A percentile compares a stretch with the other conserved stretches of the same genome.
Evolutionary conservation across 2,888 invertebrate species (phyloP).

Genomic region (Nephrotoma guestfalica): DNA sequence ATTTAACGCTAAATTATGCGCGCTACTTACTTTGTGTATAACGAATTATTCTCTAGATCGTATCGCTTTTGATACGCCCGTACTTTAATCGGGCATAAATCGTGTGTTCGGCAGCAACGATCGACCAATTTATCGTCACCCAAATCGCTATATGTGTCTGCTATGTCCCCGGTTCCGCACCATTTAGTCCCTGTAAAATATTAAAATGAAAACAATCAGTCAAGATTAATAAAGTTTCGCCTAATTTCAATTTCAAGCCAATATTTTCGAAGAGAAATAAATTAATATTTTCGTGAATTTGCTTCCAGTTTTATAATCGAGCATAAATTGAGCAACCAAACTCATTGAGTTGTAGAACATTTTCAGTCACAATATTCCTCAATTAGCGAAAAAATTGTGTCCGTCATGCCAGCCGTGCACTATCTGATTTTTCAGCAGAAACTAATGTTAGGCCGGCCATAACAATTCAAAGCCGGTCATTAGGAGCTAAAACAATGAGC

Average conservation of each 20-base stretch:
- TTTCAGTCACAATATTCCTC: too few relatives aligned
- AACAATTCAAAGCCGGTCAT: too few relatives aligned
- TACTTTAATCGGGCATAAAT: slow-evolving; percentile 75
- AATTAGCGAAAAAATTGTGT: too few relatives aligned
- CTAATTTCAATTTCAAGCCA: too few relatives aligned
- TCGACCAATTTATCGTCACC: slow-evolving; percentile 58
- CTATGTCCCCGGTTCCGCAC: slow-evolving; percentile 86
- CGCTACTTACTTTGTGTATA: slow-evolving; percentile 59
- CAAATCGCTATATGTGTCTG: slow-evolving; percentile 67
- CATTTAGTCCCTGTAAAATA: slow-evolving; percentile 61
- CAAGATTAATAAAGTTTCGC: too few relatives aligned
- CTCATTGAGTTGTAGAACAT: not conserved
- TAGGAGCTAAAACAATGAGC: too few relatives aligned
- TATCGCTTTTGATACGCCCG: slow-evolving; percentile 43
- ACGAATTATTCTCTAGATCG: slow-evolving; percentile 67
- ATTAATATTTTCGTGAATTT: not conserved
- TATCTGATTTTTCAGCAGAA: too few relatives aligned
- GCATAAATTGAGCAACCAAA: too few relatives aligned
- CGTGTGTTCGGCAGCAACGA: slow-evolving; percentile 79
- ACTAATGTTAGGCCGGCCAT: too few relatives aligned
- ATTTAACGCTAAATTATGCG: not conserved
- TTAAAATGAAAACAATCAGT: too few relatives aligned
- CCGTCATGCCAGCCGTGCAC: too few relatives aligned
- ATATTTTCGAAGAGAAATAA: not conserved
- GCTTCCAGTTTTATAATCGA: too few relatives aligned